Evolutionary conservation across 2,797 vertebrate genomes (phyloP).

Genomic region (Sarcoramphus papa): DNA sequence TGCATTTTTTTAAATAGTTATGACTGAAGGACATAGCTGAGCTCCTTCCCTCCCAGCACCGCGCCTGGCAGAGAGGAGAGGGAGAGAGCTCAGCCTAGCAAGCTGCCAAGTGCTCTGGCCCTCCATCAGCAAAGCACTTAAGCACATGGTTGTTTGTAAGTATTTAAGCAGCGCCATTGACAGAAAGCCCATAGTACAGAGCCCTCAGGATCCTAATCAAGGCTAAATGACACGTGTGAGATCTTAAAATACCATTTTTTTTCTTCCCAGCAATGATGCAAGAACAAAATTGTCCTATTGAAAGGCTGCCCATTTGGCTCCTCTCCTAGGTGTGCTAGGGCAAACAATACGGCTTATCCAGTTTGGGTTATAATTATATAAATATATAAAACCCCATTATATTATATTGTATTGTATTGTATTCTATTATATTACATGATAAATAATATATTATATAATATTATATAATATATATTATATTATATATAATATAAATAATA

Average conservation of each 20-base stretch:
- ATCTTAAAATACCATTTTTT: background rate
- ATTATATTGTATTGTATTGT: background rate
- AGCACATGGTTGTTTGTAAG: background rate
- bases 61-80: background rate
- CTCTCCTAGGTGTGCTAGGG: background rate
- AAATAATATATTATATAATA: background rate
- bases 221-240: fast-evolving
- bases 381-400: background rate
- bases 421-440: too few species aligned
- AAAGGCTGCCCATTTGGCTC: background rate
- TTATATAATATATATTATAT: background rate
- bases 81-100: background rate
- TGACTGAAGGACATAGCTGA: background rate
- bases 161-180: background rate
- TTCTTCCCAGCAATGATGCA: background rate
- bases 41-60: background rate
- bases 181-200: background rate
- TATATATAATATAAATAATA: background rate
- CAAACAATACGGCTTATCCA: background rate
- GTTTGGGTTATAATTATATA: background rate
- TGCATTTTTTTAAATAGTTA: background rate
- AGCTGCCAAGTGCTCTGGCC: background rate
- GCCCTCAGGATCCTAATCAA: background rate
- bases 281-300: background rate
- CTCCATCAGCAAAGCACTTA: background rate